Evolutionary conservation across 2,797 vertebrate species (phyloP), one percentile per base, ranked within the genome.

Genomic region (Limnodromus scolopaceus): DNA sequence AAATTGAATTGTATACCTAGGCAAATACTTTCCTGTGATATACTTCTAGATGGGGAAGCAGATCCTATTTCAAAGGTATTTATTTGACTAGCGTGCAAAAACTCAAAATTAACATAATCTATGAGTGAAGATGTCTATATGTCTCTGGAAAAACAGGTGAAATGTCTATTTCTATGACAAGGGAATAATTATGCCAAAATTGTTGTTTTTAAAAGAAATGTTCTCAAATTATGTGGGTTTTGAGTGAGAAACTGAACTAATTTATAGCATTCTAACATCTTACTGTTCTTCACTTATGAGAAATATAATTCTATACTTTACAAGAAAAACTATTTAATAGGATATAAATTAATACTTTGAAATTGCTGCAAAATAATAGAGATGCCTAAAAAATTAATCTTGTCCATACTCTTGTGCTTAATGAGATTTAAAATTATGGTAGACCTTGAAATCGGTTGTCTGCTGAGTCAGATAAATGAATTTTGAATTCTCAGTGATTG

Each of bases 401-500:
- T 84, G 36, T 49, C 66, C 60, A 72, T 83, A 80, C 17, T 84
- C 9, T 71, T 78, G 18, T 51, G 75, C 32, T 90, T 91, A 84
- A 71, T 87, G 82, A 87, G 51, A 86, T 93, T 81, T 93, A 58
- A 84, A 96, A 77, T 92, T 80, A 24, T 25, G 23, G 8, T 89
- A 57, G 58, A 76, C 24, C 13, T 87, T 95, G 61, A 79, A 72
- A 79, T 74, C 3, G 0, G 8, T 70, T 92, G 24, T 78, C 51
- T 75, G 23, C 24, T 71, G 46, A 61, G 23, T 74, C 55, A 81
- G 53, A 69, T 69, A 95, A 91, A 92, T 76, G 13, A n/a, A n/a
- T n/a, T n/a, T n/a, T n/a, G n/a, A n/a, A n/a, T n/a, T n/a, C n/a
- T n/a, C n/a, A n/a, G n/a, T n/a, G n/a, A n/a, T n/a, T n/a, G n/a